Evolutionary conservation across 2,797 vertebrate species (phyloP).

Genomic region (Simalia tracyae): DNA sequence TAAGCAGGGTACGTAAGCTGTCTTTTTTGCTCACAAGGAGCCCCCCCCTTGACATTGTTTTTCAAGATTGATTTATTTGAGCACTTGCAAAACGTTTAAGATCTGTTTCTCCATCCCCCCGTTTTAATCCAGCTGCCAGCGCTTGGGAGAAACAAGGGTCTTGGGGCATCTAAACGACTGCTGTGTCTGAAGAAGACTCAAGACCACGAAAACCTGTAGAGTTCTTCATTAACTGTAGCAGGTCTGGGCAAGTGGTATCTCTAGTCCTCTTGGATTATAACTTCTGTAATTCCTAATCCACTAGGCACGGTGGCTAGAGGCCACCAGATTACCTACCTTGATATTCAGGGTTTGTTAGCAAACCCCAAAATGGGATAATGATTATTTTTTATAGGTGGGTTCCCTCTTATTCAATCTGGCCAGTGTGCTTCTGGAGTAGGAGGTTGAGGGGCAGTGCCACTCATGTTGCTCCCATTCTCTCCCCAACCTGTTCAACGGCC

Average conservation of each 20-base stretch:
- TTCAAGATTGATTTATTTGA: background rate
- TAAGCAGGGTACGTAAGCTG: background rate
- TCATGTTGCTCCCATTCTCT: background rate
- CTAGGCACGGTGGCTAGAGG: background rate
- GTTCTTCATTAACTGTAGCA: background rate
- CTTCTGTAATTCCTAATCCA: background rate
- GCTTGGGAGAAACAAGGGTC: background rate
- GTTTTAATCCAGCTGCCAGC: background rate
- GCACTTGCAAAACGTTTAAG: background rate
- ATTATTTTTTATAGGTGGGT: background rate
- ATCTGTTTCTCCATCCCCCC: background rate
- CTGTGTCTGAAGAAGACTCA: background rate
- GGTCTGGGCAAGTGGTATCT: background rate
- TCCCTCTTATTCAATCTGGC: background rate
- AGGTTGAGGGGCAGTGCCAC: background rate
- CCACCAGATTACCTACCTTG: background rate
- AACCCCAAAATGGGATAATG: background rate
- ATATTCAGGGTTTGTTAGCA: background rate
- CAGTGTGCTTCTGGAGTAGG: too few species aligned
- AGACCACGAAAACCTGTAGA: background rate
- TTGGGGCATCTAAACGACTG: background rate
- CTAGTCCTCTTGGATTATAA: background rate
- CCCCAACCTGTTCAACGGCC: background rate
- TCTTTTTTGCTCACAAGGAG: background rate
- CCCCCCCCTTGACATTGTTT: background rate